Base-by-base conservation (phyloP, 1,140 invertebrate species). In the Bombus consobrinus region DNA sequence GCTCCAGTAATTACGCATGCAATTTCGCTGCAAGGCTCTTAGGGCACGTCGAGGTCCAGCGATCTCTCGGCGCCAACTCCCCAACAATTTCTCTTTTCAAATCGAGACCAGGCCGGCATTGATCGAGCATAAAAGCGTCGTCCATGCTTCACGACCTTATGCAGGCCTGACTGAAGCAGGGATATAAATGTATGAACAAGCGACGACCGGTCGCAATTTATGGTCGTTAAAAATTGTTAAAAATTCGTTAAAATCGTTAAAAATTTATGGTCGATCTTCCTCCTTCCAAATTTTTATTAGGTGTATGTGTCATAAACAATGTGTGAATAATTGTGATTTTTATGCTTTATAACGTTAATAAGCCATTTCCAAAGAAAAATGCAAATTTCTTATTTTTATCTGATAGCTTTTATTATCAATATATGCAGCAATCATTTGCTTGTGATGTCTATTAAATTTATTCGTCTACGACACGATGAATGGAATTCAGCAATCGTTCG, bases 31-130 rank as follows among this genome's bases (percentile, higher is more conserved):
- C 59, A 86, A 83, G 77, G 76, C 76, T 81, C 84, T 89, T 86
- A 81, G 88, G 87, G 87, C 64, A 87, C 76, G 84, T 89, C 88
- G 85, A 87, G 87, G 87, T 84, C 87, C 84, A 80, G 59, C 80
- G 81, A 88, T 82, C 78, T 69, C 78, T 59, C 86, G 81, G 83
- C 86, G 73, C 71, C 82, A 37, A 62, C 78, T 69, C 37, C 75
- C 75, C 66, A 53, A 83, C 87, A 62, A 81, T 89, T 88, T 88
- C 59, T 78, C 73, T 89, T 81, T 85, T 85, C 86, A 71, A 87
- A 81, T 87, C 77, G 73, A 81, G 77, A 87, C 57, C 83, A 86
- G 68, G 66, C 68, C 53, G 71, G 64, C 87, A 75, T 37, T 76
- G 87, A 81, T 83, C 81, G 87, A 75, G 59, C 86, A 53, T 87